A percentile compares a stretch with the other conserved stretches of the same genome.
These are phyloP conservation scores for Tenthredo distinguenda DNA, from an alignment of 2,888 invertebrate species.

Conservation along the genomic window DNA sequence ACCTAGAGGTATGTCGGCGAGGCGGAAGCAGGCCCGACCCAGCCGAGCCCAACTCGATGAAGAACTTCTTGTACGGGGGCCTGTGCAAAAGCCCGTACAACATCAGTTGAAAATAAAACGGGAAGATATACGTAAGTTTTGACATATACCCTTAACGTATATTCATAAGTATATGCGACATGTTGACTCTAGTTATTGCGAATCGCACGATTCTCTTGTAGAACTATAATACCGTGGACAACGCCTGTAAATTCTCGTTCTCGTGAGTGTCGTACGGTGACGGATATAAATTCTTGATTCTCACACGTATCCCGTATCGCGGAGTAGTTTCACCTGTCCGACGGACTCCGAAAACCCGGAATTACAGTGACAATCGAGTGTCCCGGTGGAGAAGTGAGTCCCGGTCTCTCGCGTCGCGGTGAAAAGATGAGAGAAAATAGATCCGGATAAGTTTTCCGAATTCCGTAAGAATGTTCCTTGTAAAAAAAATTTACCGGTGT, in stretches of 20 bases:
- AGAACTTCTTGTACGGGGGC: slow-evolving; percentile 75
- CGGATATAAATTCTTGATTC: no score
- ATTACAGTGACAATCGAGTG: not conserved
- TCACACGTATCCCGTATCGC: not conserved
- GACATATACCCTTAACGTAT: no score
- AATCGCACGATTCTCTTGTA: no score
- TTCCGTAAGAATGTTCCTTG: no score
- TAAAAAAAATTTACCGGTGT: no score
- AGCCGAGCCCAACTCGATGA: slow-evolving; percentile 78
- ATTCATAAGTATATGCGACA: not conserved
- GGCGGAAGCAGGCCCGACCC: slow-evolving; percentile 77
- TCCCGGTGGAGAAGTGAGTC: not conserved
- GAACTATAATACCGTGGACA: no score
- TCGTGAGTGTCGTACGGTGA: no score
- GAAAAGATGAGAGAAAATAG: no score
- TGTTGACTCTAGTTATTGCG: no score
- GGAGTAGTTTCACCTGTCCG: not conserved
- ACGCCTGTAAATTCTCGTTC: no score
- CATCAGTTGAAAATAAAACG: not conserved
- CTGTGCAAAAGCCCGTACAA: slow-evolving; percentile 59
- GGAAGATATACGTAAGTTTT: slow-evolving; percentile 41
- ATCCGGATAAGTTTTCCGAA: no score
- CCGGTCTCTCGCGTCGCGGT: no score
- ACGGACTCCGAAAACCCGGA: not conserved
- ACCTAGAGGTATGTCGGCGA: slow-evolving; percentile 73